Base-by-base conservation (phyloP, 2,888 invertebrate species). In the Cephus pulcher region DNA sequence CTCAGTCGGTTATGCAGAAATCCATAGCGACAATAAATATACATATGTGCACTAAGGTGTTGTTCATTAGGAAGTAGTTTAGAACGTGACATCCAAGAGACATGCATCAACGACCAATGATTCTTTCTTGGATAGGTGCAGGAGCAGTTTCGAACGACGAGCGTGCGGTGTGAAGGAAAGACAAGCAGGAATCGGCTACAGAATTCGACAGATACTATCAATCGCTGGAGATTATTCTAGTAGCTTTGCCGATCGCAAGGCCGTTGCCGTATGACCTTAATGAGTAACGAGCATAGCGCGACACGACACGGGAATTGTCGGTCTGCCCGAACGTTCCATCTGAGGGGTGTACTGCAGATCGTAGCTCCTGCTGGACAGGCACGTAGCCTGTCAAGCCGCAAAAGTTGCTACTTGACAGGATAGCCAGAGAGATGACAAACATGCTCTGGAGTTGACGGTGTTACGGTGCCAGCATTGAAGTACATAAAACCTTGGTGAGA, bases 211-310 rank as follows among this genome's bases (percentile, higher is more conserved):
- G 75, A 79, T 78, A 80, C 75, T 75, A 34, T 34, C 73, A 75
- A 70, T 70, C 70, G 77, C 32, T 75, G 23, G 76, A 81, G 81
- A 79, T 79, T 76, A 79, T 79, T 77, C 79, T 81, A 78, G 79
- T 78, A 78, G 75, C 78, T 84, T 85, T 86, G 86, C 87, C 86
- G 87, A 86, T 85, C 84, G 86, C 89, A 89, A 89, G 89, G 89
- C 86, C 88, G 87, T 86, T 86, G 82, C 81, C 86, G 86, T 86
- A 86, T 87, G 89, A 89, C 89, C 89, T 89, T 88, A 89, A 89
- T 89, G 87, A 89, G 88, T 85, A 89, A 86, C 86, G 84, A 85
- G 86, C 86, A 86, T 85, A 86, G 80, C 84, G 81, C 78, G 76
- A 35, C 83, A 80, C 80, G 82, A 82, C 82, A 80, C 81, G 81